phyloP scores from a whole-genome alignment of 2,113 vertebrate genomes.

The Crocuta crocuta region DNA sequence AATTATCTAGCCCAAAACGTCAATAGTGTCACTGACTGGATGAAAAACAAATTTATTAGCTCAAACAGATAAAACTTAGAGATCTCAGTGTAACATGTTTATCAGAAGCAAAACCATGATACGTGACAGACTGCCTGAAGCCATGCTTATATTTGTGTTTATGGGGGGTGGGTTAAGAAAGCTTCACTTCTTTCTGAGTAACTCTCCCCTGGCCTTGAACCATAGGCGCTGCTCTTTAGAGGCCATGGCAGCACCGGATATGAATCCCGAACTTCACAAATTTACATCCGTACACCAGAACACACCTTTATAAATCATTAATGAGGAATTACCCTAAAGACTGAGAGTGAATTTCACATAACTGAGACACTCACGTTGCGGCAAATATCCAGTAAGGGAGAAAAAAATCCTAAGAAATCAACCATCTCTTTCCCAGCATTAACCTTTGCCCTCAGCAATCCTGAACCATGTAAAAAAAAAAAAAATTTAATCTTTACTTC shows the following conservation, averaged over 20 bases:
- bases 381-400: not conserved
- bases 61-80: not conserved
- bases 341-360: not conserved
- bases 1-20: not conserved
- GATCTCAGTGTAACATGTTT: not conserved
- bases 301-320: not conserved
- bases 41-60: not conserved
- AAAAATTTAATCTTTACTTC: not conserved
- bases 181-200: not conserved
- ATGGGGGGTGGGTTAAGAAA: not conserved
- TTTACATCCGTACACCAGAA: not conserved
- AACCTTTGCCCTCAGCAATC: not conserved
- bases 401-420: not conserved
- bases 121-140: not conserved
- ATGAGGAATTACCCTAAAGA: conserved; percentile 21
- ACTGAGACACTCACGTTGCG: not conserved
- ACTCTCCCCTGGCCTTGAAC: not conserved
- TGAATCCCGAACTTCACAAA: not conserved
- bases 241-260: not conserved
- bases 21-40: not conserved
- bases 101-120: not conserved
- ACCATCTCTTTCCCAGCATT: not conserved
- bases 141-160: not conserved
- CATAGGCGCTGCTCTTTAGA: not conserved
- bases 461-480: not conserved